Conservation (phyloP, 2,113 vertebrate species). For the Equus przewalskii region DNA sequence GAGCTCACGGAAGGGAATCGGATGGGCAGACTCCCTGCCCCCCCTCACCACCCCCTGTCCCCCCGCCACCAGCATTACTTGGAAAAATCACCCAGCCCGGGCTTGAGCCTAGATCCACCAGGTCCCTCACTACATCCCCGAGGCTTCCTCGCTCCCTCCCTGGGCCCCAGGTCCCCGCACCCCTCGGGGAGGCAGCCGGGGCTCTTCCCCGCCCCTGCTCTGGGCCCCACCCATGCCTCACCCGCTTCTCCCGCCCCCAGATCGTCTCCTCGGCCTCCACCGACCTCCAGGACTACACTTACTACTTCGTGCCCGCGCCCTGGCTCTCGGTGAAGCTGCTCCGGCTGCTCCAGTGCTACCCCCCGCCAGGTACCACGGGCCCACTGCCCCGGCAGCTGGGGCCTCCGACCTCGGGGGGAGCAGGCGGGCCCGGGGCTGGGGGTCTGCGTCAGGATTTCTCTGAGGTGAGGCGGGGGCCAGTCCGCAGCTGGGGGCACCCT, state of each 20-base stretch:
- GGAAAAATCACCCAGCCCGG: neutral
- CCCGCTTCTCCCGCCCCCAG: conserved; percentile 76
- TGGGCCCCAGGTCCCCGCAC: neutral
- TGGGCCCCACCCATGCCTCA: accelerated
- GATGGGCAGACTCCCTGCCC: neutral
- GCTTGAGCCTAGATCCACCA: neutral
- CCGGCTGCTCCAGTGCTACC: conserved; percentile 94
- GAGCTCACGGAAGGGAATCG: neutral
- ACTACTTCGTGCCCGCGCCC: conserved; percentile 96
- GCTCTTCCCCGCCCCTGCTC: neutral
- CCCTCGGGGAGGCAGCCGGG: neutral
- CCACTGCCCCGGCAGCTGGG: accelerated
- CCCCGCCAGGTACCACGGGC: conserved; percentile 86
- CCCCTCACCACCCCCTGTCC: neutral
- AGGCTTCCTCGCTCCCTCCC: neutral
- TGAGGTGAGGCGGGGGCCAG: neutral
- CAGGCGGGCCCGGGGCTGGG: accelerated
- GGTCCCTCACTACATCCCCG: accelerated
- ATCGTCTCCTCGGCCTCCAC: conserved; percentile 97
- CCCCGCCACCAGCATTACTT: accelerated
- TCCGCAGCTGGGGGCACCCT: no score
- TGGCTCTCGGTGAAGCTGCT: conserved; percentile 96
- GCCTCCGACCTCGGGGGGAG: accelerated
- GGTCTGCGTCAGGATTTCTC: neutral
- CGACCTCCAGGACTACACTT: conserved; percentile 94